Evolutionary conservation across 2,888 invertebrate species (phyloP), one percentile per base, ranked within the genome.

Genomic region (Eucera pruinosa): DNA sequence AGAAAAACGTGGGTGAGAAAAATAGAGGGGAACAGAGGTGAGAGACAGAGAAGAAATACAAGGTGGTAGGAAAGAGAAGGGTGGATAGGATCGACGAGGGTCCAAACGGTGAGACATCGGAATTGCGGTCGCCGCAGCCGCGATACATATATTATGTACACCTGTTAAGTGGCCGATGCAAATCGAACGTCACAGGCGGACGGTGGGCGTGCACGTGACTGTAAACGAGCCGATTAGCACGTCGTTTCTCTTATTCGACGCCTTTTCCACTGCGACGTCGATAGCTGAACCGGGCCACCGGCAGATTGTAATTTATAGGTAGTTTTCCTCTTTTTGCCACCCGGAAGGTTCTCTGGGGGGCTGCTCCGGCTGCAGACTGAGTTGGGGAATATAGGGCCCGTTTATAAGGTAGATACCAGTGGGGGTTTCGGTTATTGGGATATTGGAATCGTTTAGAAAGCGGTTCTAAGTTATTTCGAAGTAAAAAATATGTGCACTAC

Each of bases 91-190:
- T 54, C 72, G 75, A 62, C 67, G 77, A 80, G 55, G 79, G 73
- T 57, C 54, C 66, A 57, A 66, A 33, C 54, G 67, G 72, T 52
- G 73, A 77, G 74, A 82, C 75, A 78, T 70, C 77, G 79, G 73
- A 86, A 79, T 79, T 74, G 67, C 73, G 83, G 69, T 72, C 76
- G 77, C 73, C 81, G 75, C 61, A 75, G 73, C 68, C 66, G 76
- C 70, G 73, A 78, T 74, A 69, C 78, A 77, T 85, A 80, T 82
- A 83, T 86, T 83, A 79, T 78, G 83, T 78, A 84, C 81, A 82
- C 81, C 78, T 85, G 87, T 86, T 88, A 84, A 88, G 84, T 87
- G 87, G 84, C 82, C 84, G 86, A 86, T 84, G 83, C 85, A 84
- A 86, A 88, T 87, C 87, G 86, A 83, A 87, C 85, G 79, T 80